These are phyloP conservation scores for Thereuonema tuberculata DNA, from an alignment of 1,140 invertebrate genomes.

Conservation along the genomic window DNA sequence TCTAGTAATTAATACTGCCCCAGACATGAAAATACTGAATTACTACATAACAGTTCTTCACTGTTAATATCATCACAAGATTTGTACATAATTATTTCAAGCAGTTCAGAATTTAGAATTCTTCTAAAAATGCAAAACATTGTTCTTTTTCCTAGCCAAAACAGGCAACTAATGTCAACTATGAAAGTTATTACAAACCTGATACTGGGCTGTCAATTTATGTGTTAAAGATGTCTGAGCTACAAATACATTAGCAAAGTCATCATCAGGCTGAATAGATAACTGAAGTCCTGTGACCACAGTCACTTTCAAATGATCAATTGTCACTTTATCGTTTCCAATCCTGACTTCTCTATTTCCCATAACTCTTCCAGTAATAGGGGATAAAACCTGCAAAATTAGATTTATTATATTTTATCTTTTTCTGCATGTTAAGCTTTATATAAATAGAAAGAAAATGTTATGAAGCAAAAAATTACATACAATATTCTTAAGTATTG, in stretches of 20 bases:
- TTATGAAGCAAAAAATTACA: too few species aligned
- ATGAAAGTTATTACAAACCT: constrained; percentile 50
- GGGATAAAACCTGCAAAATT: constrained; percentile 55
- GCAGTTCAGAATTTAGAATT: neutral
- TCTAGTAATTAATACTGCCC: too few species aligned
- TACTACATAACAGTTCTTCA: too few species aligned
- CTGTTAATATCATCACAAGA: too few species aligned
- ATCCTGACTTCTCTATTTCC: constrained; percentile 82
- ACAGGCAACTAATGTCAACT: too few species aligned
- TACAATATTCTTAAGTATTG: too few species aligned
- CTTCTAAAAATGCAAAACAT: too few species aligned
- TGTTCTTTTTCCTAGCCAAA: too few species aligned
- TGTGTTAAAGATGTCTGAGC: constrained; percentile 76
- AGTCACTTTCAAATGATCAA: constrained; percentile 63
- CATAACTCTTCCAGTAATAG: constrained; percentile 78
- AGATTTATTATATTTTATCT: constrained; percentile 14
- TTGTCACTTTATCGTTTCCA: constrained; percentile 74
- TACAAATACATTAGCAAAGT: constrained; percentile 72
- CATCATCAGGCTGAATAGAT: constrained; percentile 66
- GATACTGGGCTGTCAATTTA: constrained; percentile 81
- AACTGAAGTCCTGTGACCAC: constrained; percentile 83
- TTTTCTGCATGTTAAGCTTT: neutral
- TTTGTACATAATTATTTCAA: too few species aligned
- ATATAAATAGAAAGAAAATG: neutral
- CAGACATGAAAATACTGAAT: too few species aligned